Evolutionary conservation across 53 echinoderm and acorn worm genomes (phyloP).

Genomic region (Antedon mediterranea): DNA sequence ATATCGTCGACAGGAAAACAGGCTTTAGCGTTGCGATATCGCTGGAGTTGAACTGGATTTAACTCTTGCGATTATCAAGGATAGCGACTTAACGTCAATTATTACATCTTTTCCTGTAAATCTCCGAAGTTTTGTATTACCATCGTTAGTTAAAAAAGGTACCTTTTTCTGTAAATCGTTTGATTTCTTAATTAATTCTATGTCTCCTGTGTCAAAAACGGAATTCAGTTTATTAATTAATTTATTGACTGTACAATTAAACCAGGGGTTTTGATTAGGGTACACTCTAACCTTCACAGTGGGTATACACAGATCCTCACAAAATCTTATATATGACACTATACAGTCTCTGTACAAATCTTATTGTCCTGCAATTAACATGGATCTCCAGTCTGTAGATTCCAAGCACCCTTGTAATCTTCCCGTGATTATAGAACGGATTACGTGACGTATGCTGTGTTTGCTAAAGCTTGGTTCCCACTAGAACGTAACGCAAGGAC

Average conservation of each 20-base stretch:
- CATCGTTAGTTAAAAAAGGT: too few species aligned
- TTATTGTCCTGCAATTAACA: slow-evolving; percentile 2
- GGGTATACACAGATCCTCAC: neutral
- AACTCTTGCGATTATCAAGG: too few species aligned
- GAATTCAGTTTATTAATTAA: neutral
- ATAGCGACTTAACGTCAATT: too few species aligned
- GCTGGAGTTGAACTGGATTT: too few species aligned
- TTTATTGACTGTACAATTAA: neutral
- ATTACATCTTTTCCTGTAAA: too few species aligned
- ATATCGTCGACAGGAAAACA: too few species aligned
- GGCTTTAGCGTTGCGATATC: too few species aligned
- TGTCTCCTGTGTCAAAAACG: neutral
- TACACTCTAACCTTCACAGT: neutral
- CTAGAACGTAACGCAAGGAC: too few species aligned
- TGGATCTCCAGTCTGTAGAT: slow-evolving; percentile 12
- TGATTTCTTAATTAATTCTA: neutral
- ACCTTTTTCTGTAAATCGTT: neutral
- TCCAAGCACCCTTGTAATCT: slow-evolving; percentile 20
- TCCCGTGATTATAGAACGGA: too few species aligned
- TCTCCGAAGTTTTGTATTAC: too few species aligned
- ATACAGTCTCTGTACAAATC: slow-evolving; percentile 15
- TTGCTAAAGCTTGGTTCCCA: too few species aligned
- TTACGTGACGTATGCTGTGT: too few species aligned
- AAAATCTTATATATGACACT: neutral
- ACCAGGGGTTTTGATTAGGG: neutral